Conservation (phyloP, 2,888 invertebrate species). For the Watsonalla cultraria region DNA sequence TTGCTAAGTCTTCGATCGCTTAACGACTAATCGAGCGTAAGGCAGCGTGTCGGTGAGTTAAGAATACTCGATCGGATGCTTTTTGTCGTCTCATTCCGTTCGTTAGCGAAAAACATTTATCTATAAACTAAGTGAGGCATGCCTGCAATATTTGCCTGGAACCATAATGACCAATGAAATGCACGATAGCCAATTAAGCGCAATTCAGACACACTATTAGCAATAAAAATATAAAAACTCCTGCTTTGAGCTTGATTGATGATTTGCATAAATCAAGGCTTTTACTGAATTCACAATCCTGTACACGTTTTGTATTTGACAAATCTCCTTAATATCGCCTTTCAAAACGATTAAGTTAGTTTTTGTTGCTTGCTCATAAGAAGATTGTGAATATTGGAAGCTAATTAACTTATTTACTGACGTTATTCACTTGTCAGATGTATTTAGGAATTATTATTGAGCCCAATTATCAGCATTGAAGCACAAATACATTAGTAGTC, state of each 20-base stretch:
- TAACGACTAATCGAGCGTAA: slow-evolving; percentile 44
- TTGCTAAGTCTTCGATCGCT: slow-evolving; percentile 16
- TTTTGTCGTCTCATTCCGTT: slow-evolving; percentile 57
- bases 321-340: not conserved
- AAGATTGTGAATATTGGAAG: not conserved
- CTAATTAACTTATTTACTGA: not conserved
- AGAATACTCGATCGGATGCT: slow-evolving; percentile 53
- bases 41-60: slow-evolving; percentile 37
- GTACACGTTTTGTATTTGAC: not conserved
- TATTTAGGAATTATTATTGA: not conserved
- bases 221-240: not conserved
- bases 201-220: not conserved
- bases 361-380: not conserved
- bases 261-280: not conserved
- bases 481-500: not conserved
- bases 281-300: not conserved
- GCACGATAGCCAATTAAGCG: not conserved
- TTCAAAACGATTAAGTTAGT: not conserved
- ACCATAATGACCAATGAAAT: not conserved
- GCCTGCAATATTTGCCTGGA: slow-evolving; percentile 33
- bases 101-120: slow-evolving; percentile 37
- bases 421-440: not conserved
- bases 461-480: not conserved
- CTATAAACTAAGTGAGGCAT: slow-evolving; percentile 28
- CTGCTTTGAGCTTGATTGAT: not conserved